Evolutionary conservation across 2,113 vertebrate species (phyloP), one percentile per base, ranked within the genome.

Genomic region (Origma solitaria): DNA sequence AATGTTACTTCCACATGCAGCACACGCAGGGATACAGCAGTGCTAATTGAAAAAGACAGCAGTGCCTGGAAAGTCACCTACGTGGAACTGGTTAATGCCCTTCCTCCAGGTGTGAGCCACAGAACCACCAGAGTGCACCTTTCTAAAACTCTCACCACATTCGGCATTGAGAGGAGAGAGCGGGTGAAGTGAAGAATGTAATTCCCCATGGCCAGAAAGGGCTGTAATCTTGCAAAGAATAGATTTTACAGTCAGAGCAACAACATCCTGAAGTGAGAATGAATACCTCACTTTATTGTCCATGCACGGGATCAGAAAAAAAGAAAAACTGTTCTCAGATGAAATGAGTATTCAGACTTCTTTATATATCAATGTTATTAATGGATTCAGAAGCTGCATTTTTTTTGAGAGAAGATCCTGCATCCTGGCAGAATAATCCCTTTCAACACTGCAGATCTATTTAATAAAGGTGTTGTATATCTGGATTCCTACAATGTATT

Each of bases 381-480:
- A 40, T 25, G 50, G n/a, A 72, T 42, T 57, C 51, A 54, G 54
- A 77, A 73, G 28, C 14, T 57, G 56, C 10, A 9, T 15, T 65
- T 88, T 62, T 62, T 45, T 58, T n/a, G 31, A 57, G 14, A 58
- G 51, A 93, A 79, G 61, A 92, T 56, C 35, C 49, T 51, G 31
- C 49, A 86, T 51, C 57, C 53, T 65, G n/a, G 25, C 30, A 94
- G 40, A 54, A 64, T 69, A 90, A 94, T 90, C 27, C 22, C 17
- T 88, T 92, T 76, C 86, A 88, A 47, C 79, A 92, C 64, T 76
- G 61, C 19, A 56, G n/a, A 88, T 58, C 15, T 72, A 18, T 68
- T 80, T 82, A 82, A 90, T 86, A 65, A 90, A 82, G 45, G 65
- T 88, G 66, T 35, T 58, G 57, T 56, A 71, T 71, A 82, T 51